Base-by-base conservation (phyloP, 2,113 vertebrate genomes). In the Numida meleagris region DNA sequence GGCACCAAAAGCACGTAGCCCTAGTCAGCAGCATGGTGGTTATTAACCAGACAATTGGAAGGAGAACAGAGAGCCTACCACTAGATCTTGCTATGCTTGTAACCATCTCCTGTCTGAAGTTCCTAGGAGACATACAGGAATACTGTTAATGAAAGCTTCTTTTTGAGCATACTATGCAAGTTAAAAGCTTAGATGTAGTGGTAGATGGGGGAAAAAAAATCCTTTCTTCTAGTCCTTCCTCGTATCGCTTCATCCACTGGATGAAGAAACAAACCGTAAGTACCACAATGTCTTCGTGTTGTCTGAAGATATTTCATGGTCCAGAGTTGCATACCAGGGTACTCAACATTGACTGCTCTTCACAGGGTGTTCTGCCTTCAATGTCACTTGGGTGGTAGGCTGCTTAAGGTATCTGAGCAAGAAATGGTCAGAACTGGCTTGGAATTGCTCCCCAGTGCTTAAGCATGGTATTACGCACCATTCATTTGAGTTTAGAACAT, bases 161-260 rank as follows among this genome's bases (percentile, higher is more conserved):
- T 84, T 86, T 79, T 77, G 88, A 92, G 86, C 82, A 87, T 85
- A n/a, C 94, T 96, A 61, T 97, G 97, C 92, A 95, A 90, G 85
- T 79, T 65, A n/a, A 90, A 34, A 42, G 61, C 88, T 95, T 90
- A 90, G 74, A 55, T 91, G 71, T 53, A 82, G 93, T 86, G 53
- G 59, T 57, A 87, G 68, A n/a, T 87, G 19, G 31, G 31, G 53
- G 53, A 19, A 18, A 24, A 40, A 63, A 38, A 36, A 25, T 31
- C 27, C 38, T 85, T 73, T 57, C 36, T 8, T 65, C 77, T 84
- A 50, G 43, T 82, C 86, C 78, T 94, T 89, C 86, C 89, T 83
- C 50, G 57, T 75, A 27, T 77, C 21, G 27, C 59, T 94, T 93
- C 80, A 84, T 74, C 53, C 65, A 50, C 57, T 80, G 73, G 4